A percentile compares a stretch with the other conserved stretches of the same genome.
These are phyloP conservation scores for Gymnoscelis rufifasciata DNA, from an alignment of 2,888 invertebrate species.

Conservation along the genomic window DNA sequence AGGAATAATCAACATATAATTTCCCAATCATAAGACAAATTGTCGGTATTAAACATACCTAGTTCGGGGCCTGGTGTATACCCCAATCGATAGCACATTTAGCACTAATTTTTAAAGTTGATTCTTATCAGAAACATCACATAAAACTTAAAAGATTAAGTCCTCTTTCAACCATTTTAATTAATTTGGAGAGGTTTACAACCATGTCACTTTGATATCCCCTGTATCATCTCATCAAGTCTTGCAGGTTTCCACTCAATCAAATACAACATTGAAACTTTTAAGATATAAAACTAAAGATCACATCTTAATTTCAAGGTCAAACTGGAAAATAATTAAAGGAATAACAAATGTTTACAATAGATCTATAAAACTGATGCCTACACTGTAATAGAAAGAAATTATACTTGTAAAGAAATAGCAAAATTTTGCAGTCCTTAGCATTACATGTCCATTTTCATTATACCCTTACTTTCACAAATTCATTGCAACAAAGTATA, in stretches of 20 bases:
- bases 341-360: slow-evolving; percentile 40
- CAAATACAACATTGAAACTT: slow-evolving; percentile 29
- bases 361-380: slow-evolving; percentile 44
- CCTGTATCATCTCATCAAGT: slow-evolving; percentile 42
- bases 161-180: slow-evolving; percentile 37
- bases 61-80: slow-evolving; percentile 13
- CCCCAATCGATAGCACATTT: slow-evolving; percentile 30
- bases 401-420: slow-evolving; percentile 60
- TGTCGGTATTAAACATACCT: slow-evolving; percentile 4
- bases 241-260: slow-evolving; percentile 33
- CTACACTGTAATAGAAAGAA: slow-evolving; percentile 46
- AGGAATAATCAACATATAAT: slow-evolving; percentile 11
- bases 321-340: slow-evolving; percentile 41
- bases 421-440: slow-evolving; percentile 69
- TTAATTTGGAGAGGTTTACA: slow-evolving; percentile 27
- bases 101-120: slow-evolving; percentile 39
- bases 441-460: slow-evolving; percentile 47
- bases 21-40: slow-evolving; percentile 5
- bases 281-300: slow-evolving; percentile 29
- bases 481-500: slow-evolving; percentile 53
- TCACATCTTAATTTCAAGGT: slow-evolving; percentile 34
- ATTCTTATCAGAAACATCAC: slow-evolving; percentile 52
- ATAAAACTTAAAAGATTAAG: slow-evolving; percentile 46
- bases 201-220: slow-evolving; percentile 42
- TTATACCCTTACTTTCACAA: slow-evolving; percentile 54